Conservation (phyloP, 2,113 vertebrate genomes). For the Laticauda colubrina region DNA sequence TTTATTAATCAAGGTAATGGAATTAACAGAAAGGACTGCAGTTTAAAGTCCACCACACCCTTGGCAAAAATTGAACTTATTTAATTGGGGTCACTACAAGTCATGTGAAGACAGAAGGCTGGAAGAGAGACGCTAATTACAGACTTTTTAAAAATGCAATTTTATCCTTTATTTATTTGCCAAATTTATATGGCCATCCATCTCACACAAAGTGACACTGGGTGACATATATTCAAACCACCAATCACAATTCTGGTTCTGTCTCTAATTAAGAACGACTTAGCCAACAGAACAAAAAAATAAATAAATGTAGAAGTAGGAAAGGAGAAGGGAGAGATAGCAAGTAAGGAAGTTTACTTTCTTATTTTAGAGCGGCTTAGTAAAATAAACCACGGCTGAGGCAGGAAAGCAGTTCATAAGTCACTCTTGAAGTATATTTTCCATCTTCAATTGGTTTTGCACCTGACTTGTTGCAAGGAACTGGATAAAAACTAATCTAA, state of each 20-base stretch:
- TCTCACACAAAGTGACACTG: no score
- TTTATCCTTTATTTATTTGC: no score
- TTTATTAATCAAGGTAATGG: background rate
- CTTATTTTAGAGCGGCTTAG: no score
- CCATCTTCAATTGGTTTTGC: background rate
- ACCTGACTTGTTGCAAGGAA: background rate
- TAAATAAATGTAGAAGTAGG: background rate
- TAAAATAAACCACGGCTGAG: background rate
- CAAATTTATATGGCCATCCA: no score
- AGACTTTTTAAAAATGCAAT: no score
- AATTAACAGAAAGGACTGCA: background rate
- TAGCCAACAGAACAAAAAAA: background rate
- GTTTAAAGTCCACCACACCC: background rate
- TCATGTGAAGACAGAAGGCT: background rate
- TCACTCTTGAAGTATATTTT: background rate
- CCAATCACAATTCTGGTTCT: background rate
- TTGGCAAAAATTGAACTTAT: background rate
- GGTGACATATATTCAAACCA: no score
- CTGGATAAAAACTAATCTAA: background rate
- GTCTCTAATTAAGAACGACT: background rate
- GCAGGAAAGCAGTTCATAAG: background rate
- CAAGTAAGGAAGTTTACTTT: no score
- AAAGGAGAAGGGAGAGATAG: background rate
- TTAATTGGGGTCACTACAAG: background rate
- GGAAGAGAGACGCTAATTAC: background rate